Conservation (phyloP, 2,797 vertebrate genomes). For the Onychomys torridus region DNA sequence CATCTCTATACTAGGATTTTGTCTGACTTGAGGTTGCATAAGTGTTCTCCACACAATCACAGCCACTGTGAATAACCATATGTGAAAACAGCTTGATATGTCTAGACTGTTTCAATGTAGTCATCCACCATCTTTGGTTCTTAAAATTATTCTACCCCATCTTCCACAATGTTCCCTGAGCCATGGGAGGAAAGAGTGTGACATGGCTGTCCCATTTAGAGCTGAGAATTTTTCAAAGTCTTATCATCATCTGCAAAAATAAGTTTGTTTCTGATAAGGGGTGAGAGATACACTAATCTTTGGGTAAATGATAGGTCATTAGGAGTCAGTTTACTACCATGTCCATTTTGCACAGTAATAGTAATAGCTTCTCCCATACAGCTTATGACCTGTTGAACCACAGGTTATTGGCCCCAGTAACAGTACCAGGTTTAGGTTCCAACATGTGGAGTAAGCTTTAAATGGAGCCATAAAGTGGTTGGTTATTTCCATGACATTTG, state of each 20-base stretch:
- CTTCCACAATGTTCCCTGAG: neutral
- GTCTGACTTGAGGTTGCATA: neutral
- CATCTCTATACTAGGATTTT: neutral
- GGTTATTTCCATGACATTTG: neutral
- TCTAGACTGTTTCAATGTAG: neutral
- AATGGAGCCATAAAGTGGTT: neutral
- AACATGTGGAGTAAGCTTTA: neutral
- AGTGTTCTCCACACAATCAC: neutral
- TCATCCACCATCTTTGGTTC: neutral
- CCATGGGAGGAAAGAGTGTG: neutral
- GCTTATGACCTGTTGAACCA: neutral
- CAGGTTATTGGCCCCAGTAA: neutral
- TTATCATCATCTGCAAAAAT: neutral
- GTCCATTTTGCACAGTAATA: neutral
- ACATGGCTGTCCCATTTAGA: neutral
- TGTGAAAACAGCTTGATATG: neutral
- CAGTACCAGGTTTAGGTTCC: neutral
- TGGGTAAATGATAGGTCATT: neutral
- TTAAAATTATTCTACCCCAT: neutral
- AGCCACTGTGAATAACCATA: neutral
- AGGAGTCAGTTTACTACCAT: neutral
- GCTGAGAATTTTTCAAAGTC: neutral
- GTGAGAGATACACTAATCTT: neutral
- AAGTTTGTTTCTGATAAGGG: neutral
- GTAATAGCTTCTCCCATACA: neutral